A percentile compares a stretch with the other conserved stretches of the same genome.
Evolutionary conservation across 2,113 vertebrate species (phyloP).

Genomic region (Paraplagusia blochii): DNA sequence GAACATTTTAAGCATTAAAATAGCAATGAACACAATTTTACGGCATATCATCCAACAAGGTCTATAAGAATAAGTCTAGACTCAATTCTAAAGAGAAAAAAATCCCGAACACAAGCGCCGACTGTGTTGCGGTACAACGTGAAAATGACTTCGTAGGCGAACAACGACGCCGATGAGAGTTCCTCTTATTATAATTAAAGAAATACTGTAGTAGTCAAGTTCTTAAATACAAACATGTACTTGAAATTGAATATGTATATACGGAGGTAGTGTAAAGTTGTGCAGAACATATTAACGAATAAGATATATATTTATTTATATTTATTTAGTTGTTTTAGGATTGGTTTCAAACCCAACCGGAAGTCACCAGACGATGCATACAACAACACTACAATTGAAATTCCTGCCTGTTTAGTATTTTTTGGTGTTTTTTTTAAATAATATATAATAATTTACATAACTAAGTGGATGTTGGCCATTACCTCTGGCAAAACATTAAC

Average conservation of each 20-base stretch:
- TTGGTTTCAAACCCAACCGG: no score
- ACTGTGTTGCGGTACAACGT: conserved; percentile 13
- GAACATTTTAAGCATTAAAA: no score
- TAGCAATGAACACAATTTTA: not conserved
- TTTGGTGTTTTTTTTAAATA: no score
- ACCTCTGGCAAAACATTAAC: no score
- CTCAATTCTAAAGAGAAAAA: not conserved
- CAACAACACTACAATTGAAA: no score
- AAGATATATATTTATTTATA: no score
- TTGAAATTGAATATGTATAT: not conserved
- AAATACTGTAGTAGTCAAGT: not conserved
- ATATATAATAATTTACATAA: no score
- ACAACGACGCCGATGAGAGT: not conserved
- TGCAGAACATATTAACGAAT: no score
- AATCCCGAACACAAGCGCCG: conserved; percentile 7
- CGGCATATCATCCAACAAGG: not conserved
- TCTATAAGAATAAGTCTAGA: not conserved
- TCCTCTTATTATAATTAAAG: conserved; percentile 19
- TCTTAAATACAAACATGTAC: not conserved
- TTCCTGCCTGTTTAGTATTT: no score
- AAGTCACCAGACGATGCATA: no score
- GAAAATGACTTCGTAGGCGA: conserved; percentile 7
- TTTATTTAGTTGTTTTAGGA: no score
- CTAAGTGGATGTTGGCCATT: no score
- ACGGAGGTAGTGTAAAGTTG: not conserved